Evolutionary conservation across 2,888 invertebrate species (phyloP), one percentile per base, ranked within the genome.

Genomic region (Chirona hameri): DNA sequence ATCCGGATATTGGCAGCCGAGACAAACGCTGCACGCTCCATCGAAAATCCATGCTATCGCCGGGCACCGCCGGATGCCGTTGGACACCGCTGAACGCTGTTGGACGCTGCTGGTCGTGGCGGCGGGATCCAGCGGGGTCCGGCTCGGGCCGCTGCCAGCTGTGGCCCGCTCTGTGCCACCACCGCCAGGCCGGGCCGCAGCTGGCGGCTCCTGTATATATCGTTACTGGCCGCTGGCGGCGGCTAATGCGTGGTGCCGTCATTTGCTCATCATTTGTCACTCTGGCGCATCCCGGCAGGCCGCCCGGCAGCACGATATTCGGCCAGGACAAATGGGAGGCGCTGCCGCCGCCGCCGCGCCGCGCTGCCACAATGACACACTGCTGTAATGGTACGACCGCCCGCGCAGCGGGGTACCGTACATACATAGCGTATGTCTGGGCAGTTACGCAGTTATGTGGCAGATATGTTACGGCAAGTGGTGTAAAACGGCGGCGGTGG

Each of bases 31-130:
- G 7, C 4, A 60, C 29, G 12, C 69, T 29, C 29, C 69, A 69
- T 69, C 69, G 69, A 29, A 69, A 69, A 69, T 69, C 69, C 69
- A 69, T 69, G 69, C 14, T 69, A 69, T 29, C 69, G 69, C 69
- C 69, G 69, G 69, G 29, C 29, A 29, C 15, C 29, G 60, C 60
- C n/a, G 60, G 21, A 9, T n/a, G 24, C 24, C 39, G 39, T 39
- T 7, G 39, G 39, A 39, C 39, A 7, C 39, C 39, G 7, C 39
- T 39, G 39, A 7, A 39, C 39, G 39, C 39, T 5, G 7, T 39
- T 39, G 39, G 39, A 39, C 39, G 39, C 39, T 39, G 39, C 4
- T 7, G 39, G 39, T 39, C 39, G 39, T 7, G 7, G 39, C 39
- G 39, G 39, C 39, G 39, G 39, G 39, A 7, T 2, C 39, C 39